Conservation (phyloP, 2,113 vertebrate genomes). For the Brachypteracias leptosomus region DNA sequence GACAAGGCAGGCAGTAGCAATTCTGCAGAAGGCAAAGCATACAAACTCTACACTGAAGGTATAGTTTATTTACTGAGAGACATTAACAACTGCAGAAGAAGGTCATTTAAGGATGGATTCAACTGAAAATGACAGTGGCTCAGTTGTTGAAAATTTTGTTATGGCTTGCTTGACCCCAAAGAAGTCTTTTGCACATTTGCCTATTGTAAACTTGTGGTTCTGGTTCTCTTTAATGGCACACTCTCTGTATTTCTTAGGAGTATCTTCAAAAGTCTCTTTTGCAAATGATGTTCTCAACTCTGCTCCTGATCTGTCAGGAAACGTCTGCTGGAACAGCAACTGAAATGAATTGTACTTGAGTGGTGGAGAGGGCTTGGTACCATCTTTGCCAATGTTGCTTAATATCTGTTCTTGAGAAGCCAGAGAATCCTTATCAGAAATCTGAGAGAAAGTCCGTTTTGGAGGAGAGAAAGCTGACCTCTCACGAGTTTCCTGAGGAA, state of each 20-base stretch:
- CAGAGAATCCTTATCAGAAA: slow-evolving; percentile 73
- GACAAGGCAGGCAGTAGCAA: not conserved
- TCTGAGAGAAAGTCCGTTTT: slow-evolving; percentile 80
- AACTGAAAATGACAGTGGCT: slow-evolving; percentile 93
- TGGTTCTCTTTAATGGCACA: slow-evolving; percentile 78
- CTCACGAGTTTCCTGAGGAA: slow-evolving; percentile 76
- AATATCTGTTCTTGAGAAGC: slow-evolving; percentile 75
- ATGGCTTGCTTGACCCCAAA: slow-evolving; percentile 80
- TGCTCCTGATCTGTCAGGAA: slow-evolving; percentile 77
- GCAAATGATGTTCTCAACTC: slow-evolving; percentile 80
- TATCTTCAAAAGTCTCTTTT: slow-evolving; percentile 87
- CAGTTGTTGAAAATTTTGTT: slow-evolving; percentile 80
- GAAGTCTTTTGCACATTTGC: slow-evolving; percentile 83
- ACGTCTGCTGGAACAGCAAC: slow-evolving; percentile 84
- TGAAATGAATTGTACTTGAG: slow-evolving; percentile 87
- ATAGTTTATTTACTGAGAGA: slow-evolving; percentile 76
- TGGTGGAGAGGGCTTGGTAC: slow-evolving; percentile 72
- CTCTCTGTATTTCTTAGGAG: slow-evolving; percentile 85
- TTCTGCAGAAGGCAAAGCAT: slow-evolving; percentile 26
- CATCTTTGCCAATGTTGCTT: slow-evolving; percentile 85
- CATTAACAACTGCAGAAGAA: slow-evolving; percentile 78
- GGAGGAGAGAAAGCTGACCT: slow-evolving; percentile 92
- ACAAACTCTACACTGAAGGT: not conserved
- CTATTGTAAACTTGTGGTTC: slow-evolving; percentile 74
- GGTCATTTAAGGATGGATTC: slow-evolving; percentile 94